Base-by-base conservation (phyloP, 2,888 invertebrate species). In the Geophilus truncorum region DNA sequence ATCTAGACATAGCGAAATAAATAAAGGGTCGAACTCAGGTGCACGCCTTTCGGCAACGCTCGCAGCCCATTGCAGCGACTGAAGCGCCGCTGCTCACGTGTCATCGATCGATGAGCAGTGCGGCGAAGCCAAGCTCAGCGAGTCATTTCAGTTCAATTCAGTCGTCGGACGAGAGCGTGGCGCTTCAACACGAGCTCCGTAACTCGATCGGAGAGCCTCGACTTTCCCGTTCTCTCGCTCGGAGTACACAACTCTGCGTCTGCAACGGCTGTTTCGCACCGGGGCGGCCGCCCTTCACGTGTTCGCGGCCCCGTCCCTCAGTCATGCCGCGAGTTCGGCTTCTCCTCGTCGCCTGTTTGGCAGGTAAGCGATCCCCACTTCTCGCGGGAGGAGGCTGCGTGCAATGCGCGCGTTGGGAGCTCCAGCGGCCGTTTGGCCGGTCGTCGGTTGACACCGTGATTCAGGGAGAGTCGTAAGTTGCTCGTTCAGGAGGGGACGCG, bases 161-260 rank as follows among this genome's bases (percentile, higher is more conserved):
- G 70, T 70, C 70, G 70, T 25, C 28, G 15, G 70, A 70, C 70
- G 70, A 25, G 70, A 23, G 70, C 28, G 70, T 70, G 28, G 70
- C 70, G 70, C 70, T 70, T 70, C 70, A 70, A 70, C 70, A 70
- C 70, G 70, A 70, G 70, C 70, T 70, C 70, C 70, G 70, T 70
- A 70, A 70, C 70, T 28, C 70, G 70, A 70, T 70, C 70, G n/a
- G 28, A 70, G 12, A 70, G 51, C 51, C 28, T 9, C 28, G 25
- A 45, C 70, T 23, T 70, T 70, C 0, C 7, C 51, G n/a, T 51
- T 70, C 70, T 70, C 70, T 70, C 70, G 51, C 70, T n/a, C 70
- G 70, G 70, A 70, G 70, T 70, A 70, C n/a, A n/a, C 51, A 51
- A 32, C 51, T 51, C 51, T 51, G 51, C 70, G 70, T 70, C 25